Evolutionary conservation across 2,113 vertebrate genomes (phyloP), one percentile per base, ranked within the genome.

Genomic region (Melanostigma gelatinosum): DNA sequence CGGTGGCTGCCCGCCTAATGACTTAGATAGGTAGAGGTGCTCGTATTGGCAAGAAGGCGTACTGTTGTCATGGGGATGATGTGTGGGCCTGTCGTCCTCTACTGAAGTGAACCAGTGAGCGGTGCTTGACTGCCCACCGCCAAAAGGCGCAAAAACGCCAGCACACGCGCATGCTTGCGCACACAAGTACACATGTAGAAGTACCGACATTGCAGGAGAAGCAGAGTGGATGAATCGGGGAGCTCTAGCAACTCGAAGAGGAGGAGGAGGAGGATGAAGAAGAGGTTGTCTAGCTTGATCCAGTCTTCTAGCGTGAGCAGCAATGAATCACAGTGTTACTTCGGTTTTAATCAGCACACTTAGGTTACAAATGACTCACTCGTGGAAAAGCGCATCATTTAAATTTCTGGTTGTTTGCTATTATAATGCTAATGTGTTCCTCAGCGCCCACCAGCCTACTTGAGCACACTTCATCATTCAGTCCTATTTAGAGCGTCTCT

Each of bases 1-100:
- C 38, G 1, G 75, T 83, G 77, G 77, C 78, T 77, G 71, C 46
- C 73, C 77, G 87, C 82, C 82, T 90, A 85, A 91, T 87, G 84
- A 82, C 80, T 85, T 36, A 65, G 54, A 83, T 68, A 83, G 79
- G 87, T 77, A 10, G 86, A 86, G 75, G 79, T 85, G 72, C 75
- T 82, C 84, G 16, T 18, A 15, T 77, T 84, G 86, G 86, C 79
- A 80, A 46, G 68, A 38, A 52, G 66, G 62, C 12, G 5, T 69
- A 32, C 70, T 42, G 87, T 91, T 93, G 88, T 92, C 89, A 92
- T 90, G 87, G 87, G 77, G 78, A 91, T 86, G 54, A 80, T 72
- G 82, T 82, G 90, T 87, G 83, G 87, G 84, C 75, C 84, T 82
- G 42, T 86, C 73, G 68, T 80, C 64, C 75, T 81, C 83, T 58